These are phyloP conservation scores for Mesoligia furuncula DNA, from an alignment of 2,888 invertebrate species.

Conservation along the genomic window DNA sequence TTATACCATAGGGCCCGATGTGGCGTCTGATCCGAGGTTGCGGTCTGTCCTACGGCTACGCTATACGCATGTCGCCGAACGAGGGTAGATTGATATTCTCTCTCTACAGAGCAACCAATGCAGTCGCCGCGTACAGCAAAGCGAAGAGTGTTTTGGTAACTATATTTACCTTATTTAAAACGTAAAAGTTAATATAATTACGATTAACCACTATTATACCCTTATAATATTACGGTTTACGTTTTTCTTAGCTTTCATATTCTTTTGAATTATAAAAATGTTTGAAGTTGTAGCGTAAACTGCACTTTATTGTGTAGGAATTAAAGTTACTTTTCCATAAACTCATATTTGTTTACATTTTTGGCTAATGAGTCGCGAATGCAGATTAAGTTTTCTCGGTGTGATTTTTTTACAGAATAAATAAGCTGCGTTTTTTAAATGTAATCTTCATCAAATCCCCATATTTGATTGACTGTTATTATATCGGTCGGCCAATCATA, in stretches of 20 bases:
- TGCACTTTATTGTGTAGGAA: too few species aligned
- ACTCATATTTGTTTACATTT: too few species aligned
- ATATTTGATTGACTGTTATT: too few species aligned
- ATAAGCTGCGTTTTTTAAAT: too few species aligned
- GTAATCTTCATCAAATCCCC: too few species aligned
- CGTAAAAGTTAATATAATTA: not conserved
- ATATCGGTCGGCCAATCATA: too few species aligned
- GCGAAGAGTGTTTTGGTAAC: constrained; percentile 92
- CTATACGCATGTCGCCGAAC: constrained; percentile 91
- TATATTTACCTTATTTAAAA: not conserved
- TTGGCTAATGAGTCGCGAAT: too few species aligned
- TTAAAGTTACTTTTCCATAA: too few species aligned
- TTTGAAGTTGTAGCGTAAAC: too few species aligned
- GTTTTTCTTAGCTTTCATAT: not conserved
- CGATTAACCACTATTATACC: not conserved
- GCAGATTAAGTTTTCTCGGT: too few species aligned
- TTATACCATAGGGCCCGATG: constrained; percentile 94
- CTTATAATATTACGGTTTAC: not conserved
- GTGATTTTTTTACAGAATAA: too few species aligned
- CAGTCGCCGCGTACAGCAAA: constrained; percentile 94
- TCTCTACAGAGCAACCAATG: constrained; percentile 94
- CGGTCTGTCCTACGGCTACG: constrained; percentile 95
- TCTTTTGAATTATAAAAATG: too few species aligned
- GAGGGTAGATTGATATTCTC: constrained; percentile 94
- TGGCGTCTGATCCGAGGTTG: constrained; percentile 96